Conservation (phyloP, 1,140 invertebrate genomes). For the Bombus turneri region DNA sequence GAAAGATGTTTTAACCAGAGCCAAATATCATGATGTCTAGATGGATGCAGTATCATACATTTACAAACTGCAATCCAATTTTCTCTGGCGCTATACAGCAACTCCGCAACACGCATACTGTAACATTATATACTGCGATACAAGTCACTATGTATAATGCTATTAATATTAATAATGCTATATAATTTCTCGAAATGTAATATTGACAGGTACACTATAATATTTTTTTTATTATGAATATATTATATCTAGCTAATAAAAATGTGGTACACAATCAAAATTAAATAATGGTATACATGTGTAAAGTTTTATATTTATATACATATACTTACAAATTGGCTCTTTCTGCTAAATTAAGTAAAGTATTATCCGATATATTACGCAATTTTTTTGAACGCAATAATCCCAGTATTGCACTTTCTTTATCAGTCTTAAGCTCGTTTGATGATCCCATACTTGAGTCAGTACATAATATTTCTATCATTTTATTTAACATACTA, state of each 20-base stretch:
- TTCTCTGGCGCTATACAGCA: constrained; percentile 76
- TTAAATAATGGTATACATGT: constrained; percentile 3
- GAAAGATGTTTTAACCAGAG: constrained; percentile 76
- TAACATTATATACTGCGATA: constrained; percentile 60
- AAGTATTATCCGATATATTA: constrained; percentile 83
- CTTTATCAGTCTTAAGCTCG: constrained; percentile 87
- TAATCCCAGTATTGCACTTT: constrained; percentile 92
- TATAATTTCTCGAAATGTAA: neutral
- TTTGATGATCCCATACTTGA: constrained; percentile 81
- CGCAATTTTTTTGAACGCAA: constrained; percentile 86
- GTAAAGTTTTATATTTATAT: neutral
- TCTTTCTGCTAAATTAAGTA: constrained; percentile 85
- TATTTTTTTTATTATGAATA: neutral
- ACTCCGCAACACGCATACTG: constrained; percentile 77
- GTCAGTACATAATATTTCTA: constrained; percentile 83
- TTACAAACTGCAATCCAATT: constrained; percentile 79
- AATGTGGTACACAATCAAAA: constrained; percentile 3
- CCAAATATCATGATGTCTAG: constrained; percentile 76
- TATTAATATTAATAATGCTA: constrained; percentile 35
- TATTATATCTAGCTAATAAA: neutral
- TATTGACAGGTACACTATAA: neutral
- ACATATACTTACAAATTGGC: constrained; percentile 86
- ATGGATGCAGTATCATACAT: constrained; percentile 75
- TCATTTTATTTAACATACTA: constrained; percentile 77
- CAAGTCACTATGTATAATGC: constrained; percentile 51